Conservation (phyloP, 37 sponge, comb jelly and placozoan genomes). For the Aplysina aerophoba region DNA sequence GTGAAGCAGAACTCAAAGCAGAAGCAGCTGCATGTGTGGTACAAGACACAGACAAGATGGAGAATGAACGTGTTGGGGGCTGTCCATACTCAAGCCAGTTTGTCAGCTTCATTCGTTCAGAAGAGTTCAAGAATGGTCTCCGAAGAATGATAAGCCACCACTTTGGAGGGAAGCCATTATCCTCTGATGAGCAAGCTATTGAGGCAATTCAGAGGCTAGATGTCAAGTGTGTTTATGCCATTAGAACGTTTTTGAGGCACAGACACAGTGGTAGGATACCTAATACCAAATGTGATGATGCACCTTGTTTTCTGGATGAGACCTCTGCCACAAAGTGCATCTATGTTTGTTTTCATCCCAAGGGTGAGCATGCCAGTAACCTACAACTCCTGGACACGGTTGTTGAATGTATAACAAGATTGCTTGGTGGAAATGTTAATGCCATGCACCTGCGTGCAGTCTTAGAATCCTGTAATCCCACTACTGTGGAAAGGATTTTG, state of each 20-base stretch:
- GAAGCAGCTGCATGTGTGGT: background rate
- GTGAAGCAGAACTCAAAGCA: constrained; percentile 33
- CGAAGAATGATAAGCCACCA: background rate
- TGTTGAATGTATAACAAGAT: background rate
- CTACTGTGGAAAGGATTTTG: background rate
- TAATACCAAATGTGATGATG: background rate
- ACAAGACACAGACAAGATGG: no score
- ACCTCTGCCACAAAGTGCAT: background rate
- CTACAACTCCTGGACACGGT: background rate
- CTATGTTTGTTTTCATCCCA: constrained; percentile 23
- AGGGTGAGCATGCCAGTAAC: background rate
- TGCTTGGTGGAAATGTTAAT: background rate
- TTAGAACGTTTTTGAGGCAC: background rate
- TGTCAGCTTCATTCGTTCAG: background rate
- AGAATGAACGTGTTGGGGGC: background rate
- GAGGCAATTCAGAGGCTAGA: constrained; percentile 4
- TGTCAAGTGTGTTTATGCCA: constrained; percentile 27
- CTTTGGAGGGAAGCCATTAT: background rate
- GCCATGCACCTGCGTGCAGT: background rate
- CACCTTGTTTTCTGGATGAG: constrained; percentile 26
- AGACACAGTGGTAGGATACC: background rate
- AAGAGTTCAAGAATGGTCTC: constrained; percentile 28
- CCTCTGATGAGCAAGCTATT: background rate
- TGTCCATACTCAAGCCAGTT: background rate
- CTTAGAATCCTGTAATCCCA: background rate